These are phyloP conservation scores for Machaerirhynchus nigripectus DNA, from an alignment of 2,113 vertebrate species.

Conservation along the genomic window DNA sequence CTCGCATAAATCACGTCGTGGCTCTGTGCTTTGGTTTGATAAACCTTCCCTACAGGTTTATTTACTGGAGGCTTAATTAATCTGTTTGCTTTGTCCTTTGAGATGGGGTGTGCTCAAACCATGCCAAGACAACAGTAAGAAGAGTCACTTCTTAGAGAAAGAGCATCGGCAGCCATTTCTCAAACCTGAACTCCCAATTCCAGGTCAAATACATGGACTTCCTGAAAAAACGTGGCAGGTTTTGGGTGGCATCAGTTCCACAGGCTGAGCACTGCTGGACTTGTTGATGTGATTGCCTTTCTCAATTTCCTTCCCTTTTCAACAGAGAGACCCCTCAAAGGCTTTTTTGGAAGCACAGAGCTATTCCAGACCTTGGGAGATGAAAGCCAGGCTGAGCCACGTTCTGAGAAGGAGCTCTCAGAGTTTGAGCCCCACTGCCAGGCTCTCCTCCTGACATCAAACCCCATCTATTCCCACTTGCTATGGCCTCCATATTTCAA, in stretches of 20 bases:
- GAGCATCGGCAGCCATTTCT: background rate
- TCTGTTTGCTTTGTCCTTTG: background rate
- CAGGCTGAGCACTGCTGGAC: background rate
- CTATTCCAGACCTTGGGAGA: background rate
- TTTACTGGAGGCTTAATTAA: background rate
- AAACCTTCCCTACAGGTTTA: background rate
- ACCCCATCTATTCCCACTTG: background rate
- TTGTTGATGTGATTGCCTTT: background rate
- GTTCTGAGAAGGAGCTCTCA: background rate
- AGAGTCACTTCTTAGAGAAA: background rate
- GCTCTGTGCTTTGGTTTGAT: background rate
- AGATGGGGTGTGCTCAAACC: background rate
- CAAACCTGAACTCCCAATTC: background rate
- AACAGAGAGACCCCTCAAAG: background rate
- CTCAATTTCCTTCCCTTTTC: background rate
- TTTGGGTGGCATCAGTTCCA: background rate
- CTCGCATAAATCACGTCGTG: background rate
- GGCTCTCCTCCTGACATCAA: conserved; percentile 9
- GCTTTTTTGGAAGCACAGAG: background rate
- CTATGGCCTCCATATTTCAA: background rate
- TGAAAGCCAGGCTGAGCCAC: background rate
- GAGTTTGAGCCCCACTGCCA: background rate
- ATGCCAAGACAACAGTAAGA: background rate
- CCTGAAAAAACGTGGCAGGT: background rate
- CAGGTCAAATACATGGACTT: background rate